Conservation (phyloP, 2,797 vertebrate genomes). For the Onychomys arenicola region DNA sequence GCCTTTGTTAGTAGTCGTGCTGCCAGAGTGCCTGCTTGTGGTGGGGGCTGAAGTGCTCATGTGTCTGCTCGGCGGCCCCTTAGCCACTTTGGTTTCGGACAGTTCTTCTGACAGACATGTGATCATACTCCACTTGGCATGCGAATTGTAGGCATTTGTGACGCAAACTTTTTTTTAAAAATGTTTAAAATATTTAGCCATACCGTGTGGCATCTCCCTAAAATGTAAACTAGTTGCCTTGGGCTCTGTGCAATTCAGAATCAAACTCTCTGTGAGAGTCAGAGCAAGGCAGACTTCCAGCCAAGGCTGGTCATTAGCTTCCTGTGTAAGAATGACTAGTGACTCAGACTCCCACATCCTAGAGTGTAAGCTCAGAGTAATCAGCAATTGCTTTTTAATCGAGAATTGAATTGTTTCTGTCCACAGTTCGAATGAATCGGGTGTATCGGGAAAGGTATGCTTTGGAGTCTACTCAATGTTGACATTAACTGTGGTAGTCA, state of each 20-base stretch:
- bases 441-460: slow-evolving; percentile 23
- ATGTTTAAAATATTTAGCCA: slow-evolving; percentile 43
- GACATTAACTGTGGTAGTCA: neutral
- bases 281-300: slow-evolving; percentile 20
- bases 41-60: too few relatives aligned
- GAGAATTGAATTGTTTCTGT: neutral
- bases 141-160: neutral
- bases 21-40: accelerated
- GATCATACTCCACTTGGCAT: neutral
- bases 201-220: neutral
- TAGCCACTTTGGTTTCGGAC: neutral
- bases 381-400: neutral
- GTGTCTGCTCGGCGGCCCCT: neutral
- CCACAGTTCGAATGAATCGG: slow-evolving; percentile 1
- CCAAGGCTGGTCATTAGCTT: neutral
- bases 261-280: slow-evolving; percentile 56
- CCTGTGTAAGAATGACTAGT: neutral
- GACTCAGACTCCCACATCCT: neutral
- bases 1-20: neutral
- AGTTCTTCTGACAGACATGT: neutral
- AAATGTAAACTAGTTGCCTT: neutral
- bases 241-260: slow-evolving; percentile 38
- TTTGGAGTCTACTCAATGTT: slow-evolving; percentile 12
- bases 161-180: slow-evolving; percentile 35
- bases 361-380: neutral